Base-by-base conservation (phyloP, 2,113 vertebrate species). In the Perca flavescens region DNA sequence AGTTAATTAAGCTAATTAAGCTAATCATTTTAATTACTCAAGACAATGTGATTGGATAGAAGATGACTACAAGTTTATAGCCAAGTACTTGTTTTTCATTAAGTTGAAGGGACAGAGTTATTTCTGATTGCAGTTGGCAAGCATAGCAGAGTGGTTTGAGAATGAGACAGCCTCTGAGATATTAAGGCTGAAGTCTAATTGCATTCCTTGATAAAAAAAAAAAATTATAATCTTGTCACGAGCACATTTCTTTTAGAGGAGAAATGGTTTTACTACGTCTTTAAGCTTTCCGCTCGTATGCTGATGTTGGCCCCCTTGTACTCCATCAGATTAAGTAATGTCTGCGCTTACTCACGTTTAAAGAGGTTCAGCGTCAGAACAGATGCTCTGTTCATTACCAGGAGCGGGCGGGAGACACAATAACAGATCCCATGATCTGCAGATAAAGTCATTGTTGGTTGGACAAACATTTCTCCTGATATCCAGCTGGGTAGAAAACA, bases 21-120 rank as follows among this genome's bases (percentile, higher is more conserved):
- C 97, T 99, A 99, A 99, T 99, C 98, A 99, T 99, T 99, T 99
- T 99, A 99, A 99, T 99, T 99, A 99, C 98, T 99, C 98, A 97
- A 99, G 98, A 99, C 98, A 99, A 99, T 98, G 98, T 98, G 97
- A 98, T 98, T 99, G 97, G 98, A 97, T 99, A 96, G 97, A 98
- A 96, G 97, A 99, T 97, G 98, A 97, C 97, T 98, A 97, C 96
- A 97, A 99, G 97, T 99, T 99, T 98, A 98, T 97, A 96, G 97
- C 97, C 96, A 97, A 99, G 96, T 98, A 96, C 97, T 97, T 99
- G 97, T 99, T 99, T 98, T 99, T 99, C 97, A 99, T 99, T 98
- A 97, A 98, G 97, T 97, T 97, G 97, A 98, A 98, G 97, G 97
- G 97, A 98, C 97, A 96, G 97, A 97, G 97, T 97, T 97, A 97